Evolutionary conservation across 2,888 invertebrate genomes (phyloP).

Genomic region (Isotomurus palustris): DNA sequence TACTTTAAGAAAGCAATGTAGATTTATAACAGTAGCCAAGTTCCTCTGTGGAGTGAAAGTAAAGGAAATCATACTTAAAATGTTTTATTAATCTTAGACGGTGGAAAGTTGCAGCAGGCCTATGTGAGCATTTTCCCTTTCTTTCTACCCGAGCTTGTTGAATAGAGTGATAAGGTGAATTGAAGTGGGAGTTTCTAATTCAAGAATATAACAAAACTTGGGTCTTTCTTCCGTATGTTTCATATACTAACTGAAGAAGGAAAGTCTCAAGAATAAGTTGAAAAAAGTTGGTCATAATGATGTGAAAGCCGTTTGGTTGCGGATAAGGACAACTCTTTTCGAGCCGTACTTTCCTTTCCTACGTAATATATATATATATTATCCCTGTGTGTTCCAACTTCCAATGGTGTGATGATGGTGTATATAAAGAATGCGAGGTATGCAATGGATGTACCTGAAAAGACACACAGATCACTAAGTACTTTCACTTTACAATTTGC

Average conservation of each 20-base stretch:
- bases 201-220: no score
- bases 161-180: slow-evolving; percentile 1
- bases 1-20: no score
- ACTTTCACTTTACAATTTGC: neutral
- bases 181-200: slow-evolving; percentile 3
- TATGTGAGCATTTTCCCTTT: neutral
- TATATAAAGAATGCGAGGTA: no score
- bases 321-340: neutral
- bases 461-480: neutral
- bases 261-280: neutral
- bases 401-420: no score
- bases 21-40: no score
- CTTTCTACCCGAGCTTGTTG: slow-evolving; percentile 1
- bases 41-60: slow-evolving; percentile 8
- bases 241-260: neutral
- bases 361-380: neutral
- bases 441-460: no score
- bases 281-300: slow-evolving; percentile 12
- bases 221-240: no score
- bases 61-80: slow-evolving; percentile 4
- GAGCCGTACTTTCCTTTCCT: neutral
- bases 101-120: neutral
- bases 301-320: slow-evolving; percentile 1
- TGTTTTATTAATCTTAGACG: slow-evolving; percentile 1
- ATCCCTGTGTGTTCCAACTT: no score